Base-by-base conservation (phyloP, 2,888 invertebrate genomes). In the Mycalesis mineus region DNA sequence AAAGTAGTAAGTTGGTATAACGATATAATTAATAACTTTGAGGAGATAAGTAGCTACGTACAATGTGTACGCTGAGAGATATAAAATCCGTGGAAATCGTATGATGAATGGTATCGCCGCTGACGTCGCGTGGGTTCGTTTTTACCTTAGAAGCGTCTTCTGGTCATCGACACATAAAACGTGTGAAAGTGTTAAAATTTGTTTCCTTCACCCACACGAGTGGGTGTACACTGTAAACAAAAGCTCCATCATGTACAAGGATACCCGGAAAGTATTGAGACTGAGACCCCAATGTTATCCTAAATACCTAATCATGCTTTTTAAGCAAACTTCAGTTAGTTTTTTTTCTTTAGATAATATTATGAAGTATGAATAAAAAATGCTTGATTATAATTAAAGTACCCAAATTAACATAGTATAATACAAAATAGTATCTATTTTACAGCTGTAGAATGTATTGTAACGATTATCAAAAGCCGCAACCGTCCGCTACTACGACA, bases 91-190 rank as follows among this genome's bases (percentile, higher is more conserved):
- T 58, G 61, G 58, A 59, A 65, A 65, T 56, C 57, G 48, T 54
- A 41, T 58, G 62, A 65, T 42, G 56, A 63, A 60, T 65, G 45
- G 55, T 59, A 54, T 39, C 51, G 45, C 14, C 36, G 45, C 41
- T 55, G 59, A 61, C 55, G 22, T 40, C 62, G 80, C 77, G 82
- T 82, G 79, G 84, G 80, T 71, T 64, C 74, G 73, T 77, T 80
- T 77, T 76, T 75, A 72, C 73, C 69, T 69, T 68, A 68, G 66
- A 66, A 68, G 64, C 64, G 66, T 51, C 72, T 68, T 60, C 72
- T 72, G 86, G 86, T 86, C 87, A 86, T 79, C 84, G 84, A 82
- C 85, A 82, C 82, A 81, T 78, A 76, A 77, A 80, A 75, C 78
- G 75, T 78, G 86, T 83, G 88, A 88, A 88, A 88, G 88, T 85